Base-by-base conservation (phyloP, 2,113 vertebrate species). In the Thunnus maccoyii region DNA sequence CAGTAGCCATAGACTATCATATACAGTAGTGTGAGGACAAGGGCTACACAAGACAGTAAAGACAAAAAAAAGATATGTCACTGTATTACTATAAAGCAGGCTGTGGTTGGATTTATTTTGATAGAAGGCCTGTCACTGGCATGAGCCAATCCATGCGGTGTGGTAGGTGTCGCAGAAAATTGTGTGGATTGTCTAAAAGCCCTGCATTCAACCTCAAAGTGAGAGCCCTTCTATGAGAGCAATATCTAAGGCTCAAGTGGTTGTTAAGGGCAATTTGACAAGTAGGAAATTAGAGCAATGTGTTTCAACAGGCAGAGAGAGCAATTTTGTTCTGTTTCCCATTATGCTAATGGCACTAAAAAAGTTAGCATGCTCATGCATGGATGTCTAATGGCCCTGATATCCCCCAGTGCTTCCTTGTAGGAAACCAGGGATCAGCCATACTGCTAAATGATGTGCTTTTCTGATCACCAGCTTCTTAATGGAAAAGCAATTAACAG, bases 401-500 rank as follows among this genome's bases (percentile, higher is more conserved):
- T 82, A 81, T 83, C 64, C 27, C 70, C 32, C 50, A 27, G 66
- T 63, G 66, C 54, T 52, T 68, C 60, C 47, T 82, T 65, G 72
- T 70, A 65, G 75, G 66, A 76, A 90, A 76, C 64, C 79, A 55
- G 58, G 48, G 63, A 89, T 80, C 64, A 68, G 77, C 44, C 78
- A 78, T 62, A 61, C 75, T 81, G 77, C 52, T 63, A 85, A 87
- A 82, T 78, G 83, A 87, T 79, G 84, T 86, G 80, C 70, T 91
- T 77, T 65, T 88, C 75, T 80, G 84, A 92, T 90, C 58, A 30
- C 72, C 76, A 76, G 65, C 77, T 88, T 86, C 61, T 77, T 88
- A 88, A 93, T 91, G 81, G 88, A 91, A 82, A 92, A 76, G 71
- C 86, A 60, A 91, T 94, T 93, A 91, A 64, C 62, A 75, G 71